Base-by-base conservation (phyloP, 2,797 vertebrate species). In the Anniella stebbinsi region DNA sequence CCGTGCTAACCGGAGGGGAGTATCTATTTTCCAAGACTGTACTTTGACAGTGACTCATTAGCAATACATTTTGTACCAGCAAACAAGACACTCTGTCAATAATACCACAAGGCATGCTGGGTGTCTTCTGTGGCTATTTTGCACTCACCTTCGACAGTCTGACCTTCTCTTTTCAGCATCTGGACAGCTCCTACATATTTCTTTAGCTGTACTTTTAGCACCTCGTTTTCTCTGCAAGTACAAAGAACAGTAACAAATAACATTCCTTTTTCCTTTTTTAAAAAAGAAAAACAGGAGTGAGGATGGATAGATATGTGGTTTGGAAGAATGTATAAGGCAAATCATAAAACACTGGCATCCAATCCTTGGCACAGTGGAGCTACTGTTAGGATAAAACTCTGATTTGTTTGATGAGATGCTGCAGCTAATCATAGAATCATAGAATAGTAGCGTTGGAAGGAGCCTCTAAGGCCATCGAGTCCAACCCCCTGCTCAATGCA, bases 161-260 rank as follows among this genome's bases (percentile, higher is more conserved):
- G 98, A 93, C 98, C 98, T 97, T 99, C 99, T 97, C 99, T 98
- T 97, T 99, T 99, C 96, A 99, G 98, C 99, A 99, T 99, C 97
- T 99, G 99, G 87, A 99, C 99, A 94, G 99, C 99, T 81, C 98
- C 99, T 73, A 99, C 99, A 18, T 99, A 99, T 93, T 99, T 99
- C 98, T 99, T 99, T 94, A 99, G 95, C 91, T 99, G 99, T 93
- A 99, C 99, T 97, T 99, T 99, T 80, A 99, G 98, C 91, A 99
- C 99, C 91, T 99, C 99, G 67, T 99, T 99, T 97, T 99, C 99
- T 96, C 99, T 99, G 97, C 81, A 93, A 87, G 88, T 88, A 91
- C 9, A 95, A 86, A 30, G 45, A 95, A 89, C 45, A 75, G 77
- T 85, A 38, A 91, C 51, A 91, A 70, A 36, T 86, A 80, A 77